A percentile compares a stretch with the other conserved stretches of the same genome.
Evolutionary conservation across 1,140 invertebrate species (phyloP).

Genomic region (Lucilia cuprina): DNA sequence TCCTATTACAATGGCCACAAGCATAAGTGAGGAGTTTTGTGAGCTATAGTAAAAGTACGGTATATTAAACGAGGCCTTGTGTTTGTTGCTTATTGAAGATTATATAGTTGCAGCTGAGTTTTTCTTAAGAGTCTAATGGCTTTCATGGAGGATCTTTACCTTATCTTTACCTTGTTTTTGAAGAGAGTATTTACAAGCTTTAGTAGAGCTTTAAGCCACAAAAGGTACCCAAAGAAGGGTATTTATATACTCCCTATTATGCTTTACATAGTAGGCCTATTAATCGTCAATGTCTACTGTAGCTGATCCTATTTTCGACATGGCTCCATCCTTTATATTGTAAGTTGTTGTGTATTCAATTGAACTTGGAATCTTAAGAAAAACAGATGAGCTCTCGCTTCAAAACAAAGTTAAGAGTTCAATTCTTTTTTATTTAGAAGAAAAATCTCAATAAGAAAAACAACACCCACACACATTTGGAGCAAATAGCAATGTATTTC

Average conservation of each 20-base stretch:
- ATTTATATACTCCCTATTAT: too few relatives aligned
- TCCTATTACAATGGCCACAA: conserved; percentile 3
- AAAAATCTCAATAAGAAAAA: conserved; percentile 24
- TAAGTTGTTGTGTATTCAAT: background rate
- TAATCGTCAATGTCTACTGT: background rate
- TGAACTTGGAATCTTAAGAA: background rate
- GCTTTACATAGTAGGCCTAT: background rate
- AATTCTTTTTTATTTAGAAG: background rate
- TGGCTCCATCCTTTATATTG: too few relatives aligned
- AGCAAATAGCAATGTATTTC: background rate
- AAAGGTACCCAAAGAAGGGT: too few relatives aligned
- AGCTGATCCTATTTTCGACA: too few relatives aligned
- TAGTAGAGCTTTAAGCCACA: too few relatives aligned
- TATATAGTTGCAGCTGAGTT: too few relatives aligned
- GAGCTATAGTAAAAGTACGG: background rate
- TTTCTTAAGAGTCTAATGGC: too few relatives aligned
- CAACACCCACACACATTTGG: conserved; percentile 32
- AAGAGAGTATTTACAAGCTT: too few relatives aligned
- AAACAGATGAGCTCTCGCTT: background rate
- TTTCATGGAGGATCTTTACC: too few relatives aligned
- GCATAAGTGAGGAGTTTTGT: background rate
- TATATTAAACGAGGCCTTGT: too few relatives aligned
- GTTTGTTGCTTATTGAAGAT: too few relatives aligned
- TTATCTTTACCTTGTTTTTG: too few relatives aligned
- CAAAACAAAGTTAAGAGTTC: conserved; percentile 24